A percentile compares a stretch with the other conserved stretches of the same genome.
These are phyloP conservation scores for Chiloscyllium punctatum DNA, from an alignment of 2,797 vertebrate genomes.

Conservation along the genomic window DNA sequence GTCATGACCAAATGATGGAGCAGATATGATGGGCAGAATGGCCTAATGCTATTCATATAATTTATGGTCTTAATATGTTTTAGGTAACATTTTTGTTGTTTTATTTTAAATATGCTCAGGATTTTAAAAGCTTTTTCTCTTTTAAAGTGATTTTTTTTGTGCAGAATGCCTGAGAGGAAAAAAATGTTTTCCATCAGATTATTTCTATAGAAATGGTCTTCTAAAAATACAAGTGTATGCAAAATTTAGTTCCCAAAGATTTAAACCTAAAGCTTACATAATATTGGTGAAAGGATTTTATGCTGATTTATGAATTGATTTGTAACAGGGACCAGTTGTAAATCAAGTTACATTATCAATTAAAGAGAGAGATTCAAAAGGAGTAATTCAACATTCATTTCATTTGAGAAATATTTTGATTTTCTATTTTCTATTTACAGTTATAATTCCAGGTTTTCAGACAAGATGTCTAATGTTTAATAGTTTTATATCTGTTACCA, in stretches of 20 bases:
- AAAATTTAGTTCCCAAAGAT: not conserved
- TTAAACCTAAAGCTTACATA: not conserved
- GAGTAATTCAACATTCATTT: not conserved
- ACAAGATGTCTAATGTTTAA: not conserved
- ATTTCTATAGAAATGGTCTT: not conserved
- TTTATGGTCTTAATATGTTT: not conserved
- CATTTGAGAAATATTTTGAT: not conserved
- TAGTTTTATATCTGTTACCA: not conserved
- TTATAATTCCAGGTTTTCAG: not conserved
- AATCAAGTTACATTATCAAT: not conserved
- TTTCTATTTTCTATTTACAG: not conserved
- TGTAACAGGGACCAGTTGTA: not conserved
- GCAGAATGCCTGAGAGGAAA: not conserved
- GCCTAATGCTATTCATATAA: too few species aligned
- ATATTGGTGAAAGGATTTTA: not conserved
- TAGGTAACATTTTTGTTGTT: not conserved
- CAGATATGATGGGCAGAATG: too few species aligned
- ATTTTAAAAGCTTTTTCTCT: too few species aligned
- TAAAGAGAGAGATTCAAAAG: not conserved
- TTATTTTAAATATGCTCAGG: not conserved
- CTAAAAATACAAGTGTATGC: not conserved
- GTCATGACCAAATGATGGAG: too few species aligned
- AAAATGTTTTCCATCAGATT: not conserved
- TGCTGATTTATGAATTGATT: not conserved
- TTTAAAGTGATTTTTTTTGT: not conserved